Evolutionary conservation across 2,888 invertebrate species (phyloP), one percentile per base, ranked within the genome.

Genomic region (Scaptomyza tumidula): DNA sequence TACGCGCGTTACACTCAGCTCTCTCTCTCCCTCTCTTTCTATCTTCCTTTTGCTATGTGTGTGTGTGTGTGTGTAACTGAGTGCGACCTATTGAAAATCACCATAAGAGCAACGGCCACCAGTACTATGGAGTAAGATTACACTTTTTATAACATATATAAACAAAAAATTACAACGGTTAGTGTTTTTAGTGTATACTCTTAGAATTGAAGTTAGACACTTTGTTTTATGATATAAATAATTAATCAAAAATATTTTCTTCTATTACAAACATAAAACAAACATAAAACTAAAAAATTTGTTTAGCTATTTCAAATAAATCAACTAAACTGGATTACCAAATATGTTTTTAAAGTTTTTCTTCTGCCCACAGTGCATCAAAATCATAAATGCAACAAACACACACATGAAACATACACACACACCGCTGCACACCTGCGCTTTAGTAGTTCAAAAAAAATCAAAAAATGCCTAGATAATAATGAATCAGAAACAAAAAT

Each of bases 401-500:
- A 33, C 14, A 48, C 11, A 45, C 29, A 19, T 11, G 43, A 19
- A 19, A 19, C 1, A 19, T 29, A 16, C 43, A 44, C 63, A 35
- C 43, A 39, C 37, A 35, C 27, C 33, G 33, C 4, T 56, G 46
- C 13, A 13, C 43, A 54, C 4, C 45, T 65, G 58, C 24, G 33
- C 31, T 31, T n/a, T 31, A 13, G 16, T 5, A 49, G 16, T 19
- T 13, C 4, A n/a, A 31, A 31, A 31, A 41, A 14, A 16, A 27
- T 10, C n/a, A 31, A 31, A 41, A 27, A 41, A 16, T 41, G 10
- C 1, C 35, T 13, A 19, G 43, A 57, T 69, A 49, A 31, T 44
- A 59, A 56, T 49, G 31, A 59, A 52, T 57, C 59, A 46, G 29
- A 52, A 63, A 60, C 57, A 35, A 55, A 62, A 46, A 46, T 67